phyloP scores from a whole-genome alignment of 2,113 vertebrate species.

The Malurus elegans region DNA sequence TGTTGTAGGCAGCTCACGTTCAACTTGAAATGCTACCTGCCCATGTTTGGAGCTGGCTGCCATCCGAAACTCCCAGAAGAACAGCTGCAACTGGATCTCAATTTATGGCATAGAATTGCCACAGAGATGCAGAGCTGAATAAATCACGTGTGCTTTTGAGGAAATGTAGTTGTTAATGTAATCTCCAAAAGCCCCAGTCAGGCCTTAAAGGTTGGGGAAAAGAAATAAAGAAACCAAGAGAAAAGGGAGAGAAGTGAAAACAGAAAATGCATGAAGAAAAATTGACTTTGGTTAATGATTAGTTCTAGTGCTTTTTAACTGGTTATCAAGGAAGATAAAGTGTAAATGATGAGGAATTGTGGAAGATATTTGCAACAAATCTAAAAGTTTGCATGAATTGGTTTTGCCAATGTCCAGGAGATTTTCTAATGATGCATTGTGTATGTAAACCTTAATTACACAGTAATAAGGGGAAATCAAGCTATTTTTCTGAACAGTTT shows the following conservation, averaged over 20 bases:
- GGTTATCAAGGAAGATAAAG: neutral
- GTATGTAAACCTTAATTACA: neutral
- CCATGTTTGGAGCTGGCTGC: neutral
- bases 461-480: neutral
- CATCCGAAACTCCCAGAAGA: neutral
- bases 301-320: neutral
- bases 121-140: neutral
- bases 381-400: neutral
- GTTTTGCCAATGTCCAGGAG: neutral
- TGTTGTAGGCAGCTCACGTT: neutral
- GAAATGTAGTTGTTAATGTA: neutral
- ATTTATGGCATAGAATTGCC: neutral
- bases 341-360: neutral
- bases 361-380: neutral
- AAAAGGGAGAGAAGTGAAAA: neutral
- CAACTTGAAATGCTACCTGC: neutral
- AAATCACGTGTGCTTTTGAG: neutral
- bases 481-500: neutral
- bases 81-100: neutral
- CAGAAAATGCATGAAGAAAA: neutral
- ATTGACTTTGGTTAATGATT: neutral
- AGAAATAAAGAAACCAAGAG: neutral
- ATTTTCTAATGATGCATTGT: neutral
- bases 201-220: neutral
- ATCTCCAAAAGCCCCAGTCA: neutral